Base-by-base conservation (phyloP, 2,113 vertebrate species). In the Loxodonta africana region DNA sequence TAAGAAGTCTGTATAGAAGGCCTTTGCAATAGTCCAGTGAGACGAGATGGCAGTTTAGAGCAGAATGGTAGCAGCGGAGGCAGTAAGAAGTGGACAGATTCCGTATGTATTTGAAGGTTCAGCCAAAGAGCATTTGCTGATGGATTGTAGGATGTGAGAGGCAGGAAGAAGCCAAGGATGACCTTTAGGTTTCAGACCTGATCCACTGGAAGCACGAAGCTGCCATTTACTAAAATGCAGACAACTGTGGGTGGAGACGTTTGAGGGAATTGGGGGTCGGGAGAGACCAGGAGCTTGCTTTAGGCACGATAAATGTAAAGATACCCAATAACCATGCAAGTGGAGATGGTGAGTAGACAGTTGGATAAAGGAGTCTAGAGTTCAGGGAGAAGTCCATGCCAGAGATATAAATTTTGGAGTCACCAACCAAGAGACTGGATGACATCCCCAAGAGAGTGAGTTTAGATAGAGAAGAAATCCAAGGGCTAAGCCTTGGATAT, bases 111-210 rank as follows among this genome's bases (percentile, higher is more conserved):
- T 51, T 89, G 88, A 94, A 95, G 11, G 30, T 23, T 44, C n/a
- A 28, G 69, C 30, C 46, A 51, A 80, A 89, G 65, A 88, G 41
- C 9, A 84, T n/a, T 90, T 73, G 44, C 87, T 97, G 74, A 26
- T 71, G 5, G 69, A 33, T 15, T 33, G 17, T 57, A 8, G 28
- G 44, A 25, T 57, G 48, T 83, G 69, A 69, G 60, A 73, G 44
- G 1, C 41, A 88, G n/a, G 51, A 12, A 57, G 14, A 28, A 53
- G 11, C 82, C 69, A 33, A 57, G 33, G 33, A n/a, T 62, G 57
- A 51, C 3, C 73, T 23, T 7, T 69, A 62, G 28, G 77, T n/a
- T 77, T 85, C 28, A 63, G n/a, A 12, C 26, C 33, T 46, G 44
- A 71, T 33, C 1, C n/a, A 41, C 21, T 26, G 1, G 46, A 93